These are phyloP conservation scores for Dasyurus viverrinus DNA, from an alignment of 2,113 vertebrate genomes.

Conservation along the genomic window DNA sequence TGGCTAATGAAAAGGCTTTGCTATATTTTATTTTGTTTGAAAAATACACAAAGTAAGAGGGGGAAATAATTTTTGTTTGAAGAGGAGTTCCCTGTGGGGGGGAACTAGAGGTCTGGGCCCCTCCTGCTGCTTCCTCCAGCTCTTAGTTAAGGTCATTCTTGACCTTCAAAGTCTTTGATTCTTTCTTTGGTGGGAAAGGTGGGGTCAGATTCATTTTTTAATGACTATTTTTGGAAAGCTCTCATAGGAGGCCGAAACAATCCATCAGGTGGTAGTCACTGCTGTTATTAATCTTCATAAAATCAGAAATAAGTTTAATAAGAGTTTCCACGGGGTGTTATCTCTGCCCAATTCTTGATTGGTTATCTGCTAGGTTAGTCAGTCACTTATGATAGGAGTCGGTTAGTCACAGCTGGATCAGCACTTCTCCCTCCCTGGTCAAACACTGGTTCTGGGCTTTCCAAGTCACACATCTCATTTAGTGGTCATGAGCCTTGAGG, in stretches of 20 bases:
- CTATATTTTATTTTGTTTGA: not conserved
- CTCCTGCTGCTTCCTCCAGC: not conserved
- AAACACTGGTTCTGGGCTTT: not conserved
- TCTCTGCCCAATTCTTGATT: not conserved
- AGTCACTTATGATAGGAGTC: not conserved
- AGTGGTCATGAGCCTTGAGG: not conserved
- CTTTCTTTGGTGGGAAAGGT: slow-evolving; percentile 1
- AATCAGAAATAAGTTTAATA: slow-evolving; percentile 3
- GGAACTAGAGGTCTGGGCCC: not conserved
- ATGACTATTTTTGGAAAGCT: not conserved
- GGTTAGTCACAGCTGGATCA: not conserved
- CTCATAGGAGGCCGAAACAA: not conserved
- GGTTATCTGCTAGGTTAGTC: not conserved
- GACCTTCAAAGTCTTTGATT: not conserved
- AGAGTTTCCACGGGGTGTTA: not conserved
- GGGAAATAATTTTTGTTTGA: not conserved
- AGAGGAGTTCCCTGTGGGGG: not conserved
- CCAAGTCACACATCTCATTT: not conserved
- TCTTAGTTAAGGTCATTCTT: not conserved
- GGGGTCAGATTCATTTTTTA: not conserved
- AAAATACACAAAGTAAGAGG: not conserved
- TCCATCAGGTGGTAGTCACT: not conserved
- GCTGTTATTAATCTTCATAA: not conserved
- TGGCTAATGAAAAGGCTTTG: not conserved
- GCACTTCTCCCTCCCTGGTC: not conserved